Conservation (phyloP, 2,113 vertebrate species). For the Picathartes gymnocephalus region DNA sequence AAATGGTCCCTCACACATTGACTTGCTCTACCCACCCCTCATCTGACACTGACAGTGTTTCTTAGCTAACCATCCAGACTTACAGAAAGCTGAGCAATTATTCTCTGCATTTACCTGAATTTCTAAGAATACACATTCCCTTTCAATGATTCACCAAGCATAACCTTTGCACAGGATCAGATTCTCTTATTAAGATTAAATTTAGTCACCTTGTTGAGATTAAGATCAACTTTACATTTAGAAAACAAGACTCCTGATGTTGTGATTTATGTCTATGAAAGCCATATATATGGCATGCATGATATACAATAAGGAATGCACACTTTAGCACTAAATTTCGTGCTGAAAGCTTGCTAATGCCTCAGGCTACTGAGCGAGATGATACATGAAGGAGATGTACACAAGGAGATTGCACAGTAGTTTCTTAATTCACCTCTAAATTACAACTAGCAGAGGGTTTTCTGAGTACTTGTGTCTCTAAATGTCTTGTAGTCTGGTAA, state of each 20-base stretch:
- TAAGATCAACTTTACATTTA: constrained; percentile 42
- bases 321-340: constrained; percentile 27
- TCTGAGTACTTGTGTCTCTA: not conserved
- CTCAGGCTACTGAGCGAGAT: constrained; percentile 52
- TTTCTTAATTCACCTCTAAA: constrained; percentile 42
- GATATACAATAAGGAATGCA: constrained; percentile 59
- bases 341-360: constrained; percentile 31
- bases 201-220: constrained; percentile 24
- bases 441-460: constrained; percentile 28
- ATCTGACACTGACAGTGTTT: not conserved
- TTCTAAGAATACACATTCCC: not conserved
- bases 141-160: not conserved
- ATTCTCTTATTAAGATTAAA: constrained; percentile 23
- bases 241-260: constrained; percentile 29
- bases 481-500: not conserved
- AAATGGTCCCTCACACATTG: not conserved
- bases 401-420: not conserved
- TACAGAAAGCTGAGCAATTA: not conserved
- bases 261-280: constrained; percentile 71
- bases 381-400: constrained; percentile 56
- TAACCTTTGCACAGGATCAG: not conserved
- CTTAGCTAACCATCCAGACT: not conserved
- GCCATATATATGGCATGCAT: constrained; percentile 39
- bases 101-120: not conserved
- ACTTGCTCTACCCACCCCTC: not conserved